Percentiles rank a stretch among this genome's conserved stretches.
phyloP scores from a whole-genome alignment of 1,140 invertebrate species.

The Rhizoglyphus robini region DNA sequence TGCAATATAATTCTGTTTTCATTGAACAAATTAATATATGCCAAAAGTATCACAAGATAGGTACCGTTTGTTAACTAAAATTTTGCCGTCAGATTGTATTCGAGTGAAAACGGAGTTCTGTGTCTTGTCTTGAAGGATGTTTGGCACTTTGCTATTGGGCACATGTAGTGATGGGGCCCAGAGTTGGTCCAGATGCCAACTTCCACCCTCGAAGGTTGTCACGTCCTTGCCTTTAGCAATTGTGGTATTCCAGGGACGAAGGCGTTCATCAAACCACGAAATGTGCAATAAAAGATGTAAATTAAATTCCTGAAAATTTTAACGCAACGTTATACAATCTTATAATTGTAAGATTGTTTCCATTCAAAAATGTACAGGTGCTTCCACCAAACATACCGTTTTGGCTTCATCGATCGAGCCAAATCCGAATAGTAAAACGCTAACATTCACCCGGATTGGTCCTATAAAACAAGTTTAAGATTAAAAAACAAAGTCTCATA shows the following conservation, averaged over 20 bases:
- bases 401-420: slow-evolving; percentile 7
- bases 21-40: slow-evolving; percentile 2
- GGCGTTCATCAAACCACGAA: slow-evolving; percentile 6
- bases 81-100: slow-evolving; percentile 5
- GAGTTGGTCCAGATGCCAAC: slow-evolving; percentile 2
- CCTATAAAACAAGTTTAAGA: background rate
- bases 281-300: slow-evolving; percentile 8
- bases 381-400: background rate
- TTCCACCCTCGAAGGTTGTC: slow-evolving; percentile 8
- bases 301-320: slow-evolving; percentile 17
- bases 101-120: background rate
- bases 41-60: background rate
- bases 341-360: background rate
- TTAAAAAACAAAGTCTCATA: background rate
- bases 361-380: too few species aligned
- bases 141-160: slow-evolving; percentile 5
- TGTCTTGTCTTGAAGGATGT: background rate
- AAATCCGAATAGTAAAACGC: slow-evolving; percentile 2
- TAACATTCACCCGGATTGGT: slow-evolving; percentile 7
- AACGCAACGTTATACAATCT: too few species aligned
- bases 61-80: slow-evolving; percentile 13
- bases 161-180: slow-evolving; percentile 12
- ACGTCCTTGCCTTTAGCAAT: background rate
- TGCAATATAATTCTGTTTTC: background rate
- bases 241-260: background rate